Evolutionary conservation across 2,113 vertebrate species (phyloP).

Genomic region (Coptodon bakossiorum): DNA sequence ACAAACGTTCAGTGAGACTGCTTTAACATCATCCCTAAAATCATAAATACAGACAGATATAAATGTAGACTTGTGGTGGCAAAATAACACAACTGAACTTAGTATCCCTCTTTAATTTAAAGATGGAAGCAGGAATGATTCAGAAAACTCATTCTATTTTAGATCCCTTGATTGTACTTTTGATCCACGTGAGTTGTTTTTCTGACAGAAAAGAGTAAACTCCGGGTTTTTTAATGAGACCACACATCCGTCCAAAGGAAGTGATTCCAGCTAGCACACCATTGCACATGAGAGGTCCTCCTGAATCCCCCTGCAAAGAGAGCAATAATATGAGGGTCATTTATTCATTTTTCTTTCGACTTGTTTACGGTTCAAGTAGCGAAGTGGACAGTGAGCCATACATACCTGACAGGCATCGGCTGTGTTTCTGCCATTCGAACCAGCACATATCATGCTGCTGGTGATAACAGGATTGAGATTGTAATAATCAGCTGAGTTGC

Average conservation of each 20-base stretch:
- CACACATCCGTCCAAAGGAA: slow-evolving; percentile 38
- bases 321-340: not conserved
- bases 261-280: slow-evolving; percentile 40
- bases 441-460: slow-evolving; percentile 59
- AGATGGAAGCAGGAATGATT: not conserved
- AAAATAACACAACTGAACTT: not conserved
- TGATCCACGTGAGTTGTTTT: slow-evolving; percentile 51
- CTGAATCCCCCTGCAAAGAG: slow-evolving; percentile 62
- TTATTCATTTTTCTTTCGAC: not conserved
- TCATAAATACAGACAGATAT: not conserved
- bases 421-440: not conserved
- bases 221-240: slow-evolving; percentile 18
- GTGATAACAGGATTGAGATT: slow-evolving; percentile 29
- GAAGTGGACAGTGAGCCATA: not conserved
- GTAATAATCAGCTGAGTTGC: slow-evolving; percentile 55
- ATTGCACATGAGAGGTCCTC: slow-evolving; percentile 62
- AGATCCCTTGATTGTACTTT: not conserved
- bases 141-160: not conserved
- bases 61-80: not conserved
- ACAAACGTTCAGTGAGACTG: not conserved
- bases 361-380: rapidly evolving
- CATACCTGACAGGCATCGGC: slow-evolving; percentile 33
- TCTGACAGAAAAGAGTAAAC: slow-evolving; percentile 53
- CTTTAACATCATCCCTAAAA: not conserved
- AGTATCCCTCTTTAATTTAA: not conserved